Conservation (phyloP, 2,888 invertebrate species). For the Apamea crenata region DNA sequence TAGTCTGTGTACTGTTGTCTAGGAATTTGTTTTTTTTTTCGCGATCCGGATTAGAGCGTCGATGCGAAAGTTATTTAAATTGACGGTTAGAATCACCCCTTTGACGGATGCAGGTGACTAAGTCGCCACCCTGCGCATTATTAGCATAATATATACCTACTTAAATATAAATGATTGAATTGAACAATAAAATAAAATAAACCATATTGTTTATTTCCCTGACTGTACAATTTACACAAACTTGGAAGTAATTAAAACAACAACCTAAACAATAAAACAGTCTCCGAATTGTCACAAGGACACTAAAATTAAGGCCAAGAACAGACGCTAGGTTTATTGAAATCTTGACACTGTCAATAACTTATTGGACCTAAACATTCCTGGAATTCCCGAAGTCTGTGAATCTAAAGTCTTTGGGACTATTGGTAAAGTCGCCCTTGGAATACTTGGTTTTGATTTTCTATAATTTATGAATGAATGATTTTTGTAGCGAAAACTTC, state of each 20-base stretch:
- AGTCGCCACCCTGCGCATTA: too few species aligned
- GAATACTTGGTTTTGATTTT: conserved; percentile 9
- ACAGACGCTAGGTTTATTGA: conserved; percentile 13
- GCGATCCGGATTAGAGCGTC: too few species aligned
- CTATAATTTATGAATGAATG: not conserved
- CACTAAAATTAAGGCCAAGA: conserved; percentile 11
- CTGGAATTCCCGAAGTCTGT: conserved; percentile 20
- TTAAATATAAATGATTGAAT: not conserved
- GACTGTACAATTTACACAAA: too few species aligned
- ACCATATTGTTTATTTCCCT: not conserved
- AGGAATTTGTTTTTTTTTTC: too few species aligned
- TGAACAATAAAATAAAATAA: not conserved
- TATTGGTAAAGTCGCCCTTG: conserved; percentile 2
- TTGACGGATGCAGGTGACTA: too few species aligned
- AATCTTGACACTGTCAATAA: conserved; percentile 11
- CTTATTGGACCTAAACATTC: conserved; percentile 34
- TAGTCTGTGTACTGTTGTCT: too few species aligned
- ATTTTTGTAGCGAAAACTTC: not conserved
- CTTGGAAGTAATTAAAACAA: not conserved
- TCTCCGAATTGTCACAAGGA: not conserved
- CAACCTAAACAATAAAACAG: not conserved
- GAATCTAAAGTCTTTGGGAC: conserved; percentile 17
- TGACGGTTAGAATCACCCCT: too few species aligned
- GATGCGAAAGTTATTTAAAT: too few species aligned
- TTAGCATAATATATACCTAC: not conserved